These are phyloP conservation scores for Sebastolobus altivelis DNA, from an alignment of 2,797 vertebrate genomes.

Conservation along the genomic window DNA sequence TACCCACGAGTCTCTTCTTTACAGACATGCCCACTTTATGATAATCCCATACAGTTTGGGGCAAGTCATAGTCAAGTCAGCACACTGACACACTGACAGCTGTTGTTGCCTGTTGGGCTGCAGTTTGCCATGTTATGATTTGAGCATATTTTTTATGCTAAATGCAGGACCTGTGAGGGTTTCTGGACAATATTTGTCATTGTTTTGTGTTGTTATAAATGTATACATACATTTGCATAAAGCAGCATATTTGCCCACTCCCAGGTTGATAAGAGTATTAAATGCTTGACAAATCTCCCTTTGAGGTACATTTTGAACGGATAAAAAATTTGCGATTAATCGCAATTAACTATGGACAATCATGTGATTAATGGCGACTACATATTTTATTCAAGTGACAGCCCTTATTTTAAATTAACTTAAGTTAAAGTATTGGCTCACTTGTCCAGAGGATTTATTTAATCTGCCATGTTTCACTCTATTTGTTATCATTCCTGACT, in stretches of 20 bases:
- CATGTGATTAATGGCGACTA: neutral
- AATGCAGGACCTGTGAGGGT: neutral
- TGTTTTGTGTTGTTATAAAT: neutral
- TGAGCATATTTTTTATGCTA: neutral
- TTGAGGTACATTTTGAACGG: neutral
- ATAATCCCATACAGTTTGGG: too few relatives aligned
- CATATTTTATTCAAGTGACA: too few relatives aligned
- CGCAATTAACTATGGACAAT: neutral
- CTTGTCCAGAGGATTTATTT: neutral
- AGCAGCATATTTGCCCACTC: too few relatives aligned
- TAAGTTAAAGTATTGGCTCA: neutral
- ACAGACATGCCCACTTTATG: too few relatives aligned
- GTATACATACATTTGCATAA: neutral
- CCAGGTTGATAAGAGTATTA: neutral
- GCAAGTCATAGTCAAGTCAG: too few relatives aligned
- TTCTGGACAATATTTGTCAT: neutral
- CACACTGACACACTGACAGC: too few relatives aligned
- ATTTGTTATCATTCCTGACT: conserved; percentile 28
- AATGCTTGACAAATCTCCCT: neutral
- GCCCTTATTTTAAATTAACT: neutral
- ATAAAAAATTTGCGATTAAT: neutral
- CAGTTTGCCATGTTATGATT: too few relatives aligned
- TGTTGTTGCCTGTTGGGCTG: too few relatives aligned
- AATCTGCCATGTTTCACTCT: neutral
- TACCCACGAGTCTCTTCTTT: too few relatives aligned